These are phyloP conservation scores for Camponotus pennsylvanicus DNA, from an alignment of 1,140 invertebrate species.

Conservation along the genomic window DNA sequence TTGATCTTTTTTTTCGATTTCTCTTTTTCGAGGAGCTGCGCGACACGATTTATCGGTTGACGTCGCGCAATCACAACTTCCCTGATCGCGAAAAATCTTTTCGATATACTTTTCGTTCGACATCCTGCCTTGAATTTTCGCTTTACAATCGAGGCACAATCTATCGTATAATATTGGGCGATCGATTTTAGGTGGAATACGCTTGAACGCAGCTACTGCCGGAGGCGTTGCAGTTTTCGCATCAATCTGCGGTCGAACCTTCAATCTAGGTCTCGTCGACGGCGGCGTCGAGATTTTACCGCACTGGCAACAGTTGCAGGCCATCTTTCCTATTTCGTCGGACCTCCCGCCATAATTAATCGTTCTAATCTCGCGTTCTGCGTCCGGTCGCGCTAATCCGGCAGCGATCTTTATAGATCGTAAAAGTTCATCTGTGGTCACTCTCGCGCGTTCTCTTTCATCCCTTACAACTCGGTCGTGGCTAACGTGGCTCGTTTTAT, in stretches of 20 bases:
- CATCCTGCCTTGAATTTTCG: not conserved
- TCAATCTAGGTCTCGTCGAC: not conserved
- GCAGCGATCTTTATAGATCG: constrained; percentile 55
- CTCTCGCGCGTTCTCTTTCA: constrained; percentile 54
- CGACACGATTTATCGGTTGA: not conserved
- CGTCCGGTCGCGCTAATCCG: not conserved
- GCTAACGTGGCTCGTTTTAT: constrained; percentile 34
- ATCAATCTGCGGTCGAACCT: constrained; percentile 25
- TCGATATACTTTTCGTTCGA: not conserved
- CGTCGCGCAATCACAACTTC: not conserved
- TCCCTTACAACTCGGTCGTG: constrained; percentile 39
- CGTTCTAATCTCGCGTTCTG: constrained; percentile 59
- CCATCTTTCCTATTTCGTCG: not conserved
- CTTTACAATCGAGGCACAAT: constrained; percentile 52
- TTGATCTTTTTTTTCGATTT: constrained; percentile 60
- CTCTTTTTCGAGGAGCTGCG: not conserved
- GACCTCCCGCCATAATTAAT: constrained; percentile 40
- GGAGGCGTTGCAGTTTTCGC: constrained; percentile 11
- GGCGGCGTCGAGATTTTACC: not conserved
- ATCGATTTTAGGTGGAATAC: not conserved
- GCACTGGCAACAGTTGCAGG: constrained; percentile 67
- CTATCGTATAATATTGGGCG: not conserved
- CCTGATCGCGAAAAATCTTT: not conserved
- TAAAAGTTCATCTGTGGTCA: constrained; percentile 49
- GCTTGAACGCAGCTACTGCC: not conserved